A percentile compares a stretch with the other conserved stretches of the same genome.
These are phyloP conservation scores for Cataglyphis rosenhaueri DNA, from an alignment of 2,888 invertebrate species.

Conservation along the genomic window DNA sequence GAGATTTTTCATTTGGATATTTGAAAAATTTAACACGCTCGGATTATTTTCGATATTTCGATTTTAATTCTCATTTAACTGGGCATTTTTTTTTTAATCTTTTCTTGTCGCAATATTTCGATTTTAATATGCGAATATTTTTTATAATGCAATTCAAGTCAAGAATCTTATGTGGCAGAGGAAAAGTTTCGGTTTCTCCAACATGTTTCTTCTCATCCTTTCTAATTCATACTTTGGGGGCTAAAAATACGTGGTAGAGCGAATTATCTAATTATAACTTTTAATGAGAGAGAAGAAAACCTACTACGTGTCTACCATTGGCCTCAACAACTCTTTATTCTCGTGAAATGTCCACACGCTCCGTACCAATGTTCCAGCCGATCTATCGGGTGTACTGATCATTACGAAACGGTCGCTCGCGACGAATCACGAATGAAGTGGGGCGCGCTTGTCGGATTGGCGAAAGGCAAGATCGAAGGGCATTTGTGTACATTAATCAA, in stretches of 20 bases:
- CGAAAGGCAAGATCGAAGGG: slow-evolving; percentile 62
- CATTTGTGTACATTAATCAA: slow-evolving; percentile 68
- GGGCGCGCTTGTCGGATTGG: slow-evolving; percentile 10
- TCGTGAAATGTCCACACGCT: neutral
- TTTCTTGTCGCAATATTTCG: neutral
- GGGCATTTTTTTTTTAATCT: neutral
- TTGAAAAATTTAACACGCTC: neutral
- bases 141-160: neutral
- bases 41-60: neutral
- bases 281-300: slow-evolving; percentile 56
- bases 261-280: slow-evolving; percentile 53
- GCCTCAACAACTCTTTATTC: slow-evolving; percentile 51
- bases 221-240: neutral
- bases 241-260: slow-evolving; percentile 5
- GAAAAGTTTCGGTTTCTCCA: neutral
- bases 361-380: slow-evolving; percentile 5
- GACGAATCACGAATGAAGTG: slow-evolving; percentile 10
- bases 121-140: neutral
- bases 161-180: neutral
- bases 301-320: slow-evolving; percentile 44
- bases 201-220: neutral
- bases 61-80: neutral
- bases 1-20: neutral
- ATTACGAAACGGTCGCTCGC: neutral
- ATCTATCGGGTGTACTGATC: neutral